Percentiles rank a stretch among this genome's conserved stretches.
phyloP scores from a whole-genome alignment of 2,888 invertebrate species.

The Meiosimyza decipiens region DNA sequence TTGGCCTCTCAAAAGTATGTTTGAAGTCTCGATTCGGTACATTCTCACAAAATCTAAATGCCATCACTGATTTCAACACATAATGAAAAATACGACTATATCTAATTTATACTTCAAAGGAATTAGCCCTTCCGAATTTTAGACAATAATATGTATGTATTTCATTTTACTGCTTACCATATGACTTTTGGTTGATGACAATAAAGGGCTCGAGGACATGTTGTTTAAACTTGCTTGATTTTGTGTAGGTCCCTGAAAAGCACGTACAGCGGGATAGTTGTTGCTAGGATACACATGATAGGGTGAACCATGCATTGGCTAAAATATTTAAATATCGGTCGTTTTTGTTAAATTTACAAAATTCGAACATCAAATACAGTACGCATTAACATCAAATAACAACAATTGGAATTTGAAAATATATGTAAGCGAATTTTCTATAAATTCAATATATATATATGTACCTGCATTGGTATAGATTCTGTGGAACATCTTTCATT shows the following conservation, averaged over 20 bases:
- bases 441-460: conserved; percentile 62
- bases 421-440: not conserved
- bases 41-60: no score
- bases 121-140: not conserved
- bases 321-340: no score
- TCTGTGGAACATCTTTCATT: conserved; percentile 70
- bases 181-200: conserved; percentile 58
- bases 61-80: no score
- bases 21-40: no score
- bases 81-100: not conserved
- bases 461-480: conserved; percentile 73
- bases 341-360: no score
- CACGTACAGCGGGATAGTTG: conserved; percentile 73
- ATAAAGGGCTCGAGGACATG: conserved; percentile 64
- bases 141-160: conserved; percentile 14
- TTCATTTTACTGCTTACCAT: conserved; percentile 50
- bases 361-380: conserved; percentile 9
- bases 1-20: no score
- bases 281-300: conserved; percentile 79
- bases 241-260: conserved; percentile 67
- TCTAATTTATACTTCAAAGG: not conserved
- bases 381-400: not conserved
- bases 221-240: conserved; percentile 59
- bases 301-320: conserved; percentile 70
- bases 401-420: conserved; percentile 1